phyloP scores from a whole-genome alignment of 2,113 vertebrate genomes.

The Sander vitreus region DNA sequence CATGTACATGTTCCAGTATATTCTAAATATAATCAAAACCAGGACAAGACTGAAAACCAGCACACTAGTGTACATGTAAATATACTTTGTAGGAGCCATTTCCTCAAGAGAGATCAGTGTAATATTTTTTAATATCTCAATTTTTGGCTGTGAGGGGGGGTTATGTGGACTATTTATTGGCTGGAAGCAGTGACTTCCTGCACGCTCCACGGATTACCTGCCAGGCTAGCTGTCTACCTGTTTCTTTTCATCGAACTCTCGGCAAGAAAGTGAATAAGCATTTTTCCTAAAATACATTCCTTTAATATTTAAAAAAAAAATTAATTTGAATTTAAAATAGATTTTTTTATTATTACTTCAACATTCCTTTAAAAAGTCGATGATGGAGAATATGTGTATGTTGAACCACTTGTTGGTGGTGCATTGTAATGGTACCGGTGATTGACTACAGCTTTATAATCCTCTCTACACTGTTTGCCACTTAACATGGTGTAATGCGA shows the following conservation, averaged over 20 bases:
- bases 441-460: constrained; percentile 37
- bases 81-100: neutral
- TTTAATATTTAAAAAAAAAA: neutral
- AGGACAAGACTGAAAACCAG: constrained; percentile 1
- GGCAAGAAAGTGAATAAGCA: neutral
- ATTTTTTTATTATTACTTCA: neutral
- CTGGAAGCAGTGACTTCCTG: neutral
- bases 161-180: neutral
- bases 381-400: neutral
- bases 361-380: neutral
- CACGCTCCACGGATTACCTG: neutral
- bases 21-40: constrained; percentile 20
- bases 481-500: constrained; percentile 18
- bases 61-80: constrained; percentile 6
- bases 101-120: neutral
- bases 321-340: neutral
- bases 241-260: neutral
- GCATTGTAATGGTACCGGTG: neutral
- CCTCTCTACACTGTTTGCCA: constrained; percentile 21
- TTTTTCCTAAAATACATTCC: neutral
- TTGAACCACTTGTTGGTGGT: constrained; percentile 2
- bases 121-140: neutral
- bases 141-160: neutral
- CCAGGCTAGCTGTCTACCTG: neutral
- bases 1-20: neutral